These are phyloP conservation scores for Coleophora deauratella DNA, from an alignment of 2,888 invertebrate species.

Conservation along the genomic window DNA sequence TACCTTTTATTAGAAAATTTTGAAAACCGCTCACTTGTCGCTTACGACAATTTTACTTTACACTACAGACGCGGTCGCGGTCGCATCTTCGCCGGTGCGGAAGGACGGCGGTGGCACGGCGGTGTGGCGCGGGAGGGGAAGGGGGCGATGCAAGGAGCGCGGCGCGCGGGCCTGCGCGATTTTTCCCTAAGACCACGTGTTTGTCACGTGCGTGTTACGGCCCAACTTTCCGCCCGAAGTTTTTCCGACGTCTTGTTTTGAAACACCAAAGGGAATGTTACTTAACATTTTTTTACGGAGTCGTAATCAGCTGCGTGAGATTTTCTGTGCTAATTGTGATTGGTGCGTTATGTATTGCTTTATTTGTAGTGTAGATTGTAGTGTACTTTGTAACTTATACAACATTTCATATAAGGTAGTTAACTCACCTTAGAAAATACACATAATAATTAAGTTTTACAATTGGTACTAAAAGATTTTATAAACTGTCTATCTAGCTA, in stretches of 20 bases:
- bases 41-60: background rate
- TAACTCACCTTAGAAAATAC: too few relatives aligned
- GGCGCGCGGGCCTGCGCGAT: slow-evolving; percentile 54
- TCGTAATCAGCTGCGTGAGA: too few relatives aligned
- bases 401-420: too few relatives aligned
- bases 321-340: too few relatives aligned
- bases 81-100: background rate
- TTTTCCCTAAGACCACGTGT: slow-evolving; percentile 70
- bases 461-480: too few relatives aligned
- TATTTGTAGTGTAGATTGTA: background rate
- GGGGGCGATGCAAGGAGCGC: slow-evolving; percentile 38
- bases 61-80: background rate
- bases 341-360: too few relatives aligned
- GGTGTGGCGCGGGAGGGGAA: slow-evolving; percentile 25
- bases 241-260: slow-evolving; percentile 19
- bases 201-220: slow-evolving; percentile 44
- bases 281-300: background rate
- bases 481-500: too few relatives aligned
- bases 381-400: background rate
- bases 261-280: background rate
- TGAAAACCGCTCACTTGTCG: too few relatives aligned
- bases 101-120: slow-evolving; percentile 12
- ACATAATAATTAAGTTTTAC: too few relatives aligned
- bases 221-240: slow-evolving; percentile 49
- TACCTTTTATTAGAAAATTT: too few relatives aligned